Evolutionary conservation across 2,888 invertebrate species (phyloP).

Genomic region (Phortica okadai): DNA sequence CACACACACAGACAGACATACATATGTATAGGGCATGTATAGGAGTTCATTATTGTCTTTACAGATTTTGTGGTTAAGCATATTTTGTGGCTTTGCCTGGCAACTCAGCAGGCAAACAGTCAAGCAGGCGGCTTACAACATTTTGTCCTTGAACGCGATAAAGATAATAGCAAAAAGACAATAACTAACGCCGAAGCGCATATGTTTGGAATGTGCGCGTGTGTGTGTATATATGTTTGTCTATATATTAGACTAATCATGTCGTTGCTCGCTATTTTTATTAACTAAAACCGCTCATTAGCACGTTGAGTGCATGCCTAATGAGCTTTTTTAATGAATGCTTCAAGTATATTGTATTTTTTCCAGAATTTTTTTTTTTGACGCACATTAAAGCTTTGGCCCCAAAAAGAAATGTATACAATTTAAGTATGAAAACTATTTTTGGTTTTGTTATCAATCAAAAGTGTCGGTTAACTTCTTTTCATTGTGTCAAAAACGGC

Average conservation of each 20-base stretch:
- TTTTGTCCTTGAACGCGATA: background rate
- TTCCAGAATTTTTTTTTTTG: background rate
- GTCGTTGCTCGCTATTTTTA: constrained; percentile 24
- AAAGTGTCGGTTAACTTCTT: background rate
- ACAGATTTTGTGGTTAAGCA: constrained; percentile 2
- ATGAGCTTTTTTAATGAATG: constrained; percentile 48
- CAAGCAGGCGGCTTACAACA: background rate
- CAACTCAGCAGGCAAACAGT: background rate
- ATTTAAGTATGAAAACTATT: background rate
- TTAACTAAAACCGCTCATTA: constrained; percentile 51
- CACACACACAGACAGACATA: background rate
- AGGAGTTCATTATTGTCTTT: constrained; percentile 24
- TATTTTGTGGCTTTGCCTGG: constrained; percentile 3
- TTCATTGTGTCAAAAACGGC: background rate
- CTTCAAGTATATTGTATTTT: background rate
- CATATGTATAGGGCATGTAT: background rate
- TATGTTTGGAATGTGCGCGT: background rate
- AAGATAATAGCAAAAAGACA: background rate
- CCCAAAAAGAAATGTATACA: background rate
- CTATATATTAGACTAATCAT: constrained; percentile 63
- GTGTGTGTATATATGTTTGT: constrained; percentile 42
- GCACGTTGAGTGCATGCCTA: constrained; percentile 61
- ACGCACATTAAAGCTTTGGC: background rate
- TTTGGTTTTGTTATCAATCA: background rate
- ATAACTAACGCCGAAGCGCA: background rate